These are phyloP conservation scores for Scarus forsteni DNA, from an alignment of 2,797 vertebrate genomes.

Conservation along the genomic window DNA sequence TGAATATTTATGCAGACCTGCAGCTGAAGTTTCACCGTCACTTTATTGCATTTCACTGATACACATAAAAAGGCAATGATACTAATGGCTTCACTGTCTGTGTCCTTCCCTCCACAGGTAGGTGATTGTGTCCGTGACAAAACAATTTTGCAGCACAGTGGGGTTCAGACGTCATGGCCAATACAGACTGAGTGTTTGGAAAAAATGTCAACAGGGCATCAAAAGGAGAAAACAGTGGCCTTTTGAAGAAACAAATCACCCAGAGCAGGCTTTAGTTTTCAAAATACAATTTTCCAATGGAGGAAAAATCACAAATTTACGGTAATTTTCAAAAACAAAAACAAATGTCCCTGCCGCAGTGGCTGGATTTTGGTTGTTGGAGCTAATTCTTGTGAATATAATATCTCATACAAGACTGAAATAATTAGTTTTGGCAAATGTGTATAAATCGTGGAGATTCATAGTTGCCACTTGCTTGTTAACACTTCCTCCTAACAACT, in stretches of 20 bases:
- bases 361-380: too few species aligned
- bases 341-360: too few species aligned
- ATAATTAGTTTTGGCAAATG: too few species aligned
- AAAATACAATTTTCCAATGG: too few species aligned
- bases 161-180: conserved; percentile 11
- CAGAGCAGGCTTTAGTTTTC: too few species aligned
- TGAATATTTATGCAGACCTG: conserved; percentile 12
- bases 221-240: neutral
- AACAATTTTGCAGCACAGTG: conserved; percentile 18
- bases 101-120: conserved; percentile 29
- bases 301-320: too few species aligned
- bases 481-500: too few species aligned
- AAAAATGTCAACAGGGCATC: conserved; percentile 1
- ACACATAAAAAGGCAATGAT: conserved; percentile 6
- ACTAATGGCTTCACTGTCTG: conserved; percentile 4
- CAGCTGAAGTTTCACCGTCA: conserved; percentile 6
- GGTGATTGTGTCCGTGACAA: conserved; percentile 23
- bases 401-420: too few species aligned
- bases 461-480: too few species aligned
- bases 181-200: conserved; percentile 9
- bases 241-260: neutral
- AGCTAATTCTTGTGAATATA: too few species aligned
- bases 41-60: conserved; percentile 20
- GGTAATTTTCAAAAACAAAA: too few species aligned
- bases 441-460: too few species aligned